These are phyloP conservation scores for Linyphia triangularis DNA, from an alignment of 2,888 invertebrate genomes.

Conservation along the genomic window DNA sequence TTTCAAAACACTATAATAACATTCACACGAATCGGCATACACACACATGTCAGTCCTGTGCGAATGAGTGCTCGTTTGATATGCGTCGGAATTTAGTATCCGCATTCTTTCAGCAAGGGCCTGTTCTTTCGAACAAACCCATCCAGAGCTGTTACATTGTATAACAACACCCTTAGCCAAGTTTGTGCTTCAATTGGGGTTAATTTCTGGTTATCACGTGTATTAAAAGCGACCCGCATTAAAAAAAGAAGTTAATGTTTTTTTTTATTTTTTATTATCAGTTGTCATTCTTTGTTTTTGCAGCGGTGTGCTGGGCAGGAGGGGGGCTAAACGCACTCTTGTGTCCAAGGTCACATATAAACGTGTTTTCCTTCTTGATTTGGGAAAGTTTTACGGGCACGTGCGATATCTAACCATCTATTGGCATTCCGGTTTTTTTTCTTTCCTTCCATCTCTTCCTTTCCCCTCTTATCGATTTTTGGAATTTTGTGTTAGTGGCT, in stretches of 20 bases:
- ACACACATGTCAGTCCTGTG: too few species aligned
- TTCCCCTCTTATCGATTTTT: too few species aligned
- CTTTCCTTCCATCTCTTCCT: neutral
- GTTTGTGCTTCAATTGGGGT: conserved; percentile 19
- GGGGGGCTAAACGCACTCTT: conserved; percentile 14
- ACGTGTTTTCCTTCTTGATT: conserved; percentile 38
- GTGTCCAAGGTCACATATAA: conserved; percentile 23
- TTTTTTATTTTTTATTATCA: neutral
- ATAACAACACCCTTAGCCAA: neutral
- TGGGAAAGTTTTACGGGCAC: conserved; percentile 12
- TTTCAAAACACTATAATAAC: too few species aligned
- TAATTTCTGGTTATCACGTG: conserved; percentile 32
- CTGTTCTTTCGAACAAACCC: neutral
- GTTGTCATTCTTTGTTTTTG: conserved; percentile 27
- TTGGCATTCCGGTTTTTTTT: neutral
- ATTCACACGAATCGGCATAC: too few species aligned
- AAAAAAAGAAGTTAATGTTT: neutral
- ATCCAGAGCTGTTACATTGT: neutral
- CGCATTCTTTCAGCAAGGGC: neutral
- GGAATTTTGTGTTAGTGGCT: neutral
- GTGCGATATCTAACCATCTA: conserved; percentile 12
- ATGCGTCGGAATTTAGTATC: too few species aligned
- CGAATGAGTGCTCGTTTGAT: too few species aligned
- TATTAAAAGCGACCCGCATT: neutral
- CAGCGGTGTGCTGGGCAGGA: neutral